Evolutionary conservation across 2,888 invertebrate species (phyloP), one percentile per base, ranked within the genome.

Genomic region (Plagiodera versicolora): DNA sequence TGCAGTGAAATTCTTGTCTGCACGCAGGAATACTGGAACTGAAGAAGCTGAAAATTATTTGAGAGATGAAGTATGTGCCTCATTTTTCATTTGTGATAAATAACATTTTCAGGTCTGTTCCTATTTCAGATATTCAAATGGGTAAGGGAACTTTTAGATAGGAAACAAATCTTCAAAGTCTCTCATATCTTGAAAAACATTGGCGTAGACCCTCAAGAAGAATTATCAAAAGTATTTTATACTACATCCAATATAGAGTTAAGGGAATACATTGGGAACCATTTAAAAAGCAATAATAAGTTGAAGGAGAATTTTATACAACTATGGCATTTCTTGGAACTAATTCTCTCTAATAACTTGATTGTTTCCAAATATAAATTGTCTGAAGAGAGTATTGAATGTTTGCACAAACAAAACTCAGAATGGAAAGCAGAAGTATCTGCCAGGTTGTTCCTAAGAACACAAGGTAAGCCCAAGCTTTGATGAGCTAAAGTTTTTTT

Each of bases 231-330:
- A 9, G 78, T 87, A 47, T 89, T 89, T 14, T 77, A 83, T 64
- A 84, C 85, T 50, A 87, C 87, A 39, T 77, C 80, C 35, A 83
- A 87, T 64, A 83, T 84, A 64, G 81, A 82, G 28, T 80, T 89
- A 51, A 82, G 89, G 70, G 86, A 89, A 69, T 87, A 87, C 68
- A 83, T 91, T 66, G 84, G 88, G 16, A 85, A 86, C 52, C 85
- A 90, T 74, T 77, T 92, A 60, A 82, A 83, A 46, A 85, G 84
- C 63, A 79, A 82, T 28, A 77, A 75, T 14, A 74, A 76, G 20
- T 74, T 84, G 39, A 71, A 77, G 35, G 72, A 64, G 39, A 64
- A 73, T 39, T 72, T 81, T 45, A 70, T 75, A 39, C 72, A 79
- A 46, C 74, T 81, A 17, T 83, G 82, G 83, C 69, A 77, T 32